Evolutionary conservation across 2,888 invertebrate species (phyloP), one percentile per base, ranked within the genome.

Genomic region (Tromatobia lineatoria): DNA sequence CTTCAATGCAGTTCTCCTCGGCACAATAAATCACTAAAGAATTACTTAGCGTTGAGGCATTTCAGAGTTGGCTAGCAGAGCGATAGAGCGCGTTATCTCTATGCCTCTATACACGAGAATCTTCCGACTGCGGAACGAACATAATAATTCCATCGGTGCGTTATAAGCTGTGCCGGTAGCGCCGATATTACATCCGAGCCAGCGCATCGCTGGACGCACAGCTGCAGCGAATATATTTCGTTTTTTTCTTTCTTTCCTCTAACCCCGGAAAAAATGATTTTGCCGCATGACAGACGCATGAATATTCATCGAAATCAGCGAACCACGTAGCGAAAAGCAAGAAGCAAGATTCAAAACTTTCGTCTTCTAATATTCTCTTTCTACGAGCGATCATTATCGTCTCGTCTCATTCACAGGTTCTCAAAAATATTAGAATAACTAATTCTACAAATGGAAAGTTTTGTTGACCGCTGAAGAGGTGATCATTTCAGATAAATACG

Each of bases 31-130:
- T 89, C 86, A 87, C 83, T 82, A 85, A 86, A 66, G 87, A 88
- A 88, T 90, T 87, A 88, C 86, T 90, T 87, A 87, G 85, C 85
- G 86, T 88, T 82, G 85, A 87, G 86, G 86, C 85, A 90, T 89
- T 91, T 90, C 87, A 89, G 85, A 88, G 90, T 89, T 90, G 90
- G 86, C 88, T 88, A 90, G 81, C 87, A 88, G 89, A 90, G 90
- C 90, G 90, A 86, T 89, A 90, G 89, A 91, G 86, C 91, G 87
- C 92, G 89, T 85, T 88, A 79, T 79, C 74, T 79, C 69, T 52
- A 61, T 52, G 61, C 34, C 57, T 69, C 13, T 61, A 47, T 70
- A 64, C 38, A 52, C 38, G 61, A 42, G 75, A 76, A 76, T 83
- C 83, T 83, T 79, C 66, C 70, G 64, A 66, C 64, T 66, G 13